These are phyloP conservation scores for Chalcis sispes DNA, from an alignment of 2,888 invertebrate species.

Conservation along the genomic window DNA sequence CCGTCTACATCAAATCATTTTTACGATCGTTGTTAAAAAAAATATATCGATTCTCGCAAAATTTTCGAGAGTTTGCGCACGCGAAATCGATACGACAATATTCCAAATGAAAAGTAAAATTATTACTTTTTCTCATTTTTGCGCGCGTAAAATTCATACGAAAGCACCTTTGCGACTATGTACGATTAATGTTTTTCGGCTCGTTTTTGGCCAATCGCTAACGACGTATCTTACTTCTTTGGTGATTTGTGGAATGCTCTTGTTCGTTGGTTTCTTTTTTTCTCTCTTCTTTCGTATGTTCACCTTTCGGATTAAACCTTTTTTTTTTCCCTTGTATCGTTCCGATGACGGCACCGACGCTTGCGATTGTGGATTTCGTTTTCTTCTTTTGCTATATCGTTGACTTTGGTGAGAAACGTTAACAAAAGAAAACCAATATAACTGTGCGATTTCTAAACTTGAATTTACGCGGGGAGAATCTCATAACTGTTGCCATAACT, in stretches of 20 bases:
- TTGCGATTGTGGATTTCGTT: slow-evolving; percentile 19
- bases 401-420: neutral
- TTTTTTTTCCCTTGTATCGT: slow-evolving; percentile 13
- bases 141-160: slow-evolving; percentile 26
- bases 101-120: slow-evolving; percentile 40
- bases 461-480: slow-evolving; percentile 7
- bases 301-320: slow-evolving; percentile 19
- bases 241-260: slow-evolving; percentile 71
- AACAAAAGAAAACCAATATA: slow-evolving; percentile 13
- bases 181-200: neutral
- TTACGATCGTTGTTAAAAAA: slow-evolving; percentile 13
- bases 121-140: slow-evolving; percentile 35
- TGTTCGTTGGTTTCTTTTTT: slow-evolving; percentile 55
- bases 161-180: slow-evolving; percentile 20
- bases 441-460: neutral
- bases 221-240: slow-evolving; percentile 71
- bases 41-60: slow-evolving; percentile 28
- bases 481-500: neutral
- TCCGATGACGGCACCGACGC: slow-evolving; percentile 38
- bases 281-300: neutral
- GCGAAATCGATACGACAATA: too few relatives aligned
- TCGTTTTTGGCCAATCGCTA: slow-evolving; percentile 56
- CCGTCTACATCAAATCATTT: slow-evolving; percentile 19
- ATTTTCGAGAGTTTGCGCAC: too few relatives aligned
- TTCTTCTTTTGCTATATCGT: neutral